phyloP scores from a whole-genome alignment of 2,888 invertebrate genomes.

The Drosophila aldrichi region DNA sequence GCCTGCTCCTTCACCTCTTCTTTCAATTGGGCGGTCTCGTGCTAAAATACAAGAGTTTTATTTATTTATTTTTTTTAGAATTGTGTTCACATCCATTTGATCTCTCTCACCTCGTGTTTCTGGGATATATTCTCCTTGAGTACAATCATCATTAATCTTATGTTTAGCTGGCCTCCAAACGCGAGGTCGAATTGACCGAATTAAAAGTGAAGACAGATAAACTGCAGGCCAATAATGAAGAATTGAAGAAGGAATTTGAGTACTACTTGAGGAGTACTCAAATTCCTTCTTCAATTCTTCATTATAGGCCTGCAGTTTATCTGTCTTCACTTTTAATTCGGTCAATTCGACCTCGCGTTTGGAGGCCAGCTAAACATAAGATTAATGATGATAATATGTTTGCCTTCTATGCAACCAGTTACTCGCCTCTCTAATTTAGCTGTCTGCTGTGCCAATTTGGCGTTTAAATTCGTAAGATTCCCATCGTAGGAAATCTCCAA shows the following conservation, averaged over 20 bases:
- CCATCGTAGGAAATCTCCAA: conserved; percentile 32
- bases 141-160: not conserved
- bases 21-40: not conserved
- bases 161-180: not conserved
- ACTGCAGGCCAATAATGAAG: not conserved
- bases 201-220: too few relatives aligned
- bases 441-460: not conserved
- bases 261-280: too few relatives aligned
- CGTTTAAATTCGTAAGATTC: not conserved
- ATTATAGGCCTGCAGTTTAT: not conserved
- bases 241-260: too few relatives aligned
- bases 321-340: not conserved
- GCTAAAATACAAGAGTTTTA: not conserved
- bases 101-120: not conserved
- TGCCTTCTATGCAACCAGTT: not conserved
- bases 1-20: not conserved
- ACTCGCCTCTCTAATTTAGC: conserved; percentile 7
- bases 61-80: not conserved
- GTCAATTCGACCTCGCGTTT: not conserved
- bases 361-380: not conserved
- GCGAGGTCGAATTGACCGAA: not conserved
- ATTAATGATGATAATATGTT: not conserved
- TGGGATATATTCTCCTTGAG: not conserved
- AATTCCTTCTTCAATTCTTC: too few relatives aligned
- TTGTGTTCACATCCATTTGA: not conserved